Evolutionary conservation across 2,888 invertebrate genomes (phyloP).

Genomic region (Coremacera marginata): DNA sequence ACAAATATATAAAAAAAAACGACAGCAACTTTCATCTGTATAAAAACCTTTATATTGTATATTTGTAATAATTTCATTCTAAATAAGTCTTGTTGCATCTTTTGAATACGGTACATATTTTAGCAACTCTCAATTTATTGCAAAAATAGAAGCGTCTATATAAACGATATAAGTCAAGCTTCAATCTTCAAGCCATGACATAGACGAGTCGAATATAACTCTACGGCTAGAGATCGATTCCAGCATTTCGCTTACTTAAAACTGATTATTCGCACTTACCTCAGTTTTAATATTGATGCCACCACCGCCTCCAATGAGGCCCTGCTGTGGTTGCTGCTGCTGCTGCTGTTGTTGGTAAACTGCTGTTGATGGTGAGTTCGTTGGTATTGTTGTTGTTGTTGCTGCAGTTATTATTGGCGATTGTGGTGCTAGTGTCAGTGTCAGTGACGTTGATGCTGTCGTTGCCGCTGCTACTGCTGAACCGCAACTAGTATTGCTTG

Average conservation of each 20-base stretch:
- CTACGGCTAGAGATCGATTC: background rate
- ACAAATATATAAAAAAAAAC: no score
- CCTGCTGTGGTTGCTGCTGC: background rate
- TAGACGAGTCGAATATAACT: background rate
- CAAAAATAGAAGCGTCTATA: background rate
- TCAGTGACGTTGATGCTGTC: slow-evolving; percentile 47
- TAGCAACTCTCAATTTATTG: no score
- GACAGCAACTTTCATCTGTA: no score
- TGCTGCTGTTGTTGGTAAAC: slow-evolving; percentile 19
- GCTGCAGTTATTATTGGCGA: slow-evolving; percentile 44
- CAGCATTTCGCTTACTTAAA: background rate
- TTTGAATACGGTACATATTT: background rate
- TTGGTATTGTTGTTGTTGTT: slow-evolving; percentile 16
- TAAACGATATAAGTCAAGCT: background rate
- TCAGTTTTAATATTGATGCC: slow-evolving; percentile 33
- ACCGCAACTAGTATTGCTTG: slow-evolving; percentile 52
- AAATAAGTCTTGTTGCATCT: no score
- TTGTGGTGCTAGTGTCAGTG: slow-evolving; percentile 46
- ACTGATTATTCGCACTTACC: slow-evolving; percentile 15
- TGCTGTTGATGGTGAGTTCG: slow-evolving; percentile 1
- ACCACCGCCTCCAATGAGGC: background rate
- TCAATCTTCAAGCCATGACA: background rate
- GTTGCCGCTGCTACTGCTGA: slow-evolving; percentile 42
- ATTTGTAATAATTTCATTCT: no score
- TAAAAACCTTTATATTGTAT: no score